Evolutionary conservation across 2,888 invertebrate species (phyloP), one percentile per base, ranked within the genome.

Genomic region (Sarcophaga variegata): DNA sequence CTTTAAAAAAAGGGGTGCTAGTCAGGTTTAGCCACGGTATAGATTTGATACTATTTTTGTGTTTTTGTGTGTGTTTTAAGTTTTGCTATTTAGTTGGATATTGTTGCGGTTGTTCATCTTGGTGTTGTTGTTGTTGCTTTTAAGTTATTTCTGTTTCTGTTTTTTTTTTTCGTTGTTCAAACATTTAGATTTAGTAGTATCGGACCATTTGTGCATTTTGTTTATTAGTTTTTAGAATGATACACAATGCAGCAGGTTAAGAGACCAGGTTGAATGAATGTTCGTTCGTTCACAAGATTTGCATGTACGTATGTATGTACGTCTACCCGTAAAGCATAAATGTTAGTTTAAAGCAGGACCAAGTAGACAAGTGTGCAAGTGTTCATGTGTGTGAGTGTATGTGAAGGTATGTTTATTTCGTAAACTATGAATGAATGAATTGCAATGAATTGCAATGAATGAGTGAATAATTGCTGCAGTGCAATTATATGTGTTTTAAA

Each of bases 391-490:
- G 12, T 49, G 14, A 17, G 12, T 62, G 37, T 74, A 70, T 71
- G 78, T 0, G 4, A 54, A 54, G 4, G 5, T 54, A 17, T 54
- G 12, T 54, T 54, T 17, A 54, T 81, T 83, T 83, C 78, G 75
- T 62, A 81, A 79, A 75, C 75, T 70, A 71, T 84, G 83, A 87
- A 87, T 86, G 83, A 86, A 76, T 81, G 69, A 86, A 78, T 76
- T 70, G 54, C 54, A 86, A 76, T 81, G 69, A 86, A 78, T 76
- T 70, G 54, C 54, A 54, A 54, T 54, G 54, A 77, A 75, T 87
- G 84, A 87, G 81, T 88, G 81, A 86, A 85, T 87, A 87, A 87
- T 87, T 87, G 87, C 83, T 83, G 83, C 81, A 81, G 87, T 84
- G 81, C 69, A 84, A 84, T 87, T 84, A 83, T 80, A 83, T 87